A percentile compares a stretch with the other conserved stretches of the same genome.
These are phyloP conservation scores for Aurelia aurita DNA, from an alignment of 30 jellyfish, hydroid and myxozoan species.

Conservation along the genomic window DNA sequence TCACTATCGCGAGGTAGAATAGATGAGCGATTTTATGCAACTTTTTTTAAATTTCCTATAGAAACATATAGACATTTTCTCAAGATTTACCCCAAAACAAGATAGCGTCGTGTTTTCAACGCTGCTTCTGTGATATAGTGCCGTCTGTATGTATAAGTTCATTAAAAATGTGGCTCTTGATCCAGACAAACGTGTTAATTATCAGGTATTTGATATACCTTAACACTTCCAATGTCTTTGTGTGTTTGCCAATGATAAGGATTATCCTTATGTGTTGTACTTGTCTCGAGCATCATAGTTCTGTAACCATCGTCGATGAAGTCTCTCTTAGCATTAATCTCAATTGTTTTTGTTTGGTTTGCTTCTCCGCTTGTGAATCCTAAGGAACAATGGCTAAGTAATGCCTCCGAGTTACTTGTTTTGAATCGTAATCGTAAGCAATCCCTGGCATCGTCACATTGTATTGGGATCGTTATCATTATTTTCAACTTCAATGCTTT, in stretches of 20 bases:
- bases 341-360: constrained; percentile 36
- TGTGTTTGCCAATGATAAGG: constrained; percentile 20
- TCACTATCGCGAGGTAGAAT: too few relatives aligned
- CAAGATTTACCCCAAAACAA: too few relatives aligned
- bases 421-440: constrained; percentile 64
- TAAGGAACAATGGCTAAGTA: constrained; percentile 64
- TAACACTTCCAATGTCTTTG: background rate
- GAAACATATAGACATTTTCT: too few relatives aligned
- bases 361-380: constrained; percentile 45
- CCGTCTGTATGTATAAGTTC: too few relatives aligned
- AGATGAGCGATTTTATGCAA: too few relatives aligned
- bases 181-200: background rate
- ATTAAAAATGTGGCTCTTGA: too few relatives aligned
- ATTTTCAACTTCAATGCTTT: constrained; percentile 3
- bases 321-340: constrained; percentile 28
- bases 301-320: constrained; percentile 38
- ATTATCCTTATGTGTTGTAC: background rate
- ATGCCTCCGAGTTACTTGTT: constrained; percentile 45
- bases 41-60: too few relatives aligned
- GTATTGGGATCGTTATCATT: constrained; percentile 65
- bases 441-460: constrained; percentile 45
- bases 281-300: constrained; percentile 1
- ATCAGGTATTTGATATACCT: background rate
- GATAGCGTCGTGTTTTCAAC: too few relatives aligned
- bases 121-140: too few relatives aligned